Percentiles rank a stretch among this genome's conserved stretches.
Conservation (phyloP, 2,797 vertebrate genomes). For the Coregonus ussuriensis region DNA sequence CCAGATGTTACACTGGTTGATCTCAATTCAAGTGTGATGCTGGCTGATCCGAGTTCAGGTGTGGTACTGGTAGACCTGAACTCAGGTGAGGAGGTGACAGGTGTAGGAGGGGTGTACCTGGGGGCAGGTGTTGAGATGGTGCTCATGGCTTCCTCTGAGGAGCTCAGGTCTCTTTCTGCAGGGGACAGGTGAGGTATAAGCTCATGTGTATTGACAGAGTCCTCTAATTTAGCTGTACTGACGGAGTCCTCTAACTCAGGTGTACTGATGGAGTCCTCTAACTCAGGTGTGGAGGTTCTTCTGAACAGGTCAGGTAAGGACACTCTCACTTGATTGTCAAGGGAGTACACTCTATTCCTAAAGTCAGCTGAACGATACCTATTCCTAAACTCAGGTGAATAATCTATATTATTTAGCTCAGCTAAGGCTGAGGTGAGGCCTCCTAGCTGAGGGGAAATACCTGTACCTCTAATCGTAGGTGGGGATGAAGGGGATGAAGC, state of each 20-base stretch:
- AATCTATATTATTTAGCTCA: too few species aligned
- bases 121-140: slow-evolving; percentile 51
- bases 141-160: slow-evolving; percentile 45
- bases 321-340: slow-evolving; percentile 57
- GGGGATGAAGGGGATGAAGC: slow-evolving; percentile 36
- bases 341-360: slow-evolving; percentile 37
- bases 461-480: slow-evolving; percentile 30
- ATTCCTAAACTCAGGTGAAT: too few species aligned
- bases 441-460: slow-evolving; percentile 29
- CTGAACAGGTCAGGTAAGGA: slow-evolving; percentile 69
- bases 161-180: slow-evolving; percentile 25
- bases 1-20: not conserved
- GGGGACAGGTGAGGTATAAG: slow-evolving; percentile 28
- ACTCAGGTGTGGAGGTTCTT: slow-evolving; percentile 60
- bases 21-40: not conserved
- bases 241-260: too few species aligned
- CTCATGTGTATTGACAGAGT: slow-evolving; percentile 26
- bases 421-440: slow-evolving; percentile 32
- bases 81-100: slow-evolving; percentile 54
- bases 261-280: slow-evolving; percentile 15
- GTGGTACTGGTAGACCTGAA: slow-evolving; percentile 29
- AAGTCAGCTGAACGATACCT: not conserved
- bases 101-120: slow-evolving; percentile 56
- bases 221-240: too few species aligned
- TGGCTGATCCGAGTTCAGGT: slow-evolving; percentile 27